phyloP scores from a whole-genome alignment of 35 echinoderm and acorn worm species.

The Holothuria glaberrima region DNA sequence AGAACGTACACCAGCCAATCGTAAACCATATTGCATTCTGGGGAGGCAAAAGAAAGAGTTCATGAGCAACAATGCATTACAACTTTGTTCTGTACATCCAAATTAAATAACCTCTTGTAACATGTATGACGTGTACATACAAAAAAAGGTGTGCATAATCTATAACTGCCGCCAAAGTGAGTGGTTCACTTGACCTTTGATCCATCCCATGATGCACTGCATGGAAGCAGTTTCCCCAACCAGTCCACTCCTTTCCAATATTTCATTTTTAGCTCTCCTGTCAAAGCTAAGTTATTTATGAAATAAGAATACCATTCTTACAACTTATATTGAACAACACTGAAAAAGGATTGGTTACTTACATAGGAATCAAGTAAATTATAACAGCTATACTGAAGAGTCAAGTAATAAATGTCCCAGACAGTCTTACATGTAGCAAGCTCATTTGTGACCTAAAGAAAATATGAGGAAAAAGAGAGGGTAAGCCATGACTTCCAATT shows the following conservation, averaged over 20 bases:
- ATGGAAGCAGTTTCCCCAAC: too few species aligned
- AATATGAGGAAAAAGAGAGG: background rate
- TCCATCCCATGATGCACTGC: too few species aligned
- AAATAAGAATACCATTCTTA: background rate
- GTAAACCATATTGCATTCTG: conserved; percentile 97
- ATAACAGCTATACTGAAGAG: conserved; percentile 57
- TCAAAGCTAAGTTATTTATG: background rate
- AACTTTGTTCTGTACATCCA: too few species aligned
- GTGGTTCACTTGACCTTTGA: too few species aligned
- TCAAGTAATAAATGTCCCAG: conserved; percentile 48
- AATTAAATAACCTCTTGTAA: too few species aligned
- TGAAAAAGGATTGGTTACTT: conserved; percentile 34
- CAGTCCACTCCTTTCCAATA: background rate
- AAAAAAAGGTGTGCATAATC: too few species aligned
- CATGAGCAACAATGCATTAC: too few species aligned
- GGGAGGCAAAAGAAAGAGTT: background rate
- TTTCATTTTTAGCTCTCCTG: too few species aligned
- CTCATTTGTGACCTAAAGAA: conserved; percentile 64
- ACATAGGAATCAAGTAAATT: conserved; percentile 69
- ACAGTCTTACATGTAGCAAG: conserved; percentile 71
- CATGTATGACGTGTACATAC: too few species aligned
- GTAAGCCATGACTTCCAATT: background rate
- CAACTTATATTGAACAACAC: background rate
- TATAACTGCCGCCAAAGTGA: too few species aligned
- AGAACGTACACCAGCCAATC: conserved; percentile 89